These are phyloP conservation scores for Nebria brevicollis DNA, from an alignment of 2,888 invertebrate genomes.

Conservation along the genomic window DNA sequence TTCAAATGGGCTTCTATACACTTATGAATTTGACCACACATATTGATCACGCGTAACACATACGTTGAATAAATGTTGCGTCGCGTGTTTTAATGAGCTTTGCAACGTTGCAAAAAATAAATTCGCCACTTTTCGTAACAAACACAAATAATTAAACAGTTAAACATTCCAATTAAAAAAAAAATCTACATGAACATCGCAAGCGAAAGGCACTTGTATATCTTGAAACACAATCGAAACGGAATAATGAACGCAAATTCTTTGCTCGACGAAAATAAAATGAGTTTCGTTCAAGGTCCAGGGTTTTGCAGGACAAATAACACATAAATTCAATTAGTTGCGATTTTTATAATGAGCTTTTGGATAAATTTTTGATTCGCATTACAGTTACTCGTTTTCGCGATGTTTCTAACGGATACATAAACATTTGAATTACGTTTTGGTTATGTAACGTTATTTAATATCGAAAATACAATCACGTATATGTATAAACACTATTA, in stretches of 20 bases:
- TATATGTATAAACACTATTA: not conserved
- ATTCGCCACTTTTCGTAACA: not conserved
- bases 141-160: not conserved
- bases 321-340: too few relatives aligned
- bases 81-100: too few relatives aligned
- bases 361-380: too few relatives aligned
- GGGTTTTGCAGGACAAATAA: not conserved
- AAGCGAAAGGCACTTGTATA: not conserved
- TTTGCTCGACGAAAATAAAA: not conserved
- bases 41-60: too few relatives aligned
- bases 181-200: not conserved
- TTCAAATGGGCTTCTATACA: too few relatives aligned
- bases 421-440: not conserved
- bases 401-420: not conserved
- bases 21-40: too few relatives aligned
- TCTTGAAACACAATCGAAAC: not conserved
- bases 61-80: too few relatives aligned
- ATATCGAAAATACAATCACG: not conserved
- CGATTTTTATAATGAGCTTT: too few relatives aligned
- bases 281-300: not conserved
- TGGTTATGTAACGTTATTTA: not conserved
- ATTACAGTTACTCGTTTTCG: too few relatives aligned
- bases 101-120: not conserved
- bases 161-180: not conserved
- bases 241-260: not conserved